Conservation (phyloP, 1,140 invertebrate genomes). For the Melipona quadrifasciata region DNA sequence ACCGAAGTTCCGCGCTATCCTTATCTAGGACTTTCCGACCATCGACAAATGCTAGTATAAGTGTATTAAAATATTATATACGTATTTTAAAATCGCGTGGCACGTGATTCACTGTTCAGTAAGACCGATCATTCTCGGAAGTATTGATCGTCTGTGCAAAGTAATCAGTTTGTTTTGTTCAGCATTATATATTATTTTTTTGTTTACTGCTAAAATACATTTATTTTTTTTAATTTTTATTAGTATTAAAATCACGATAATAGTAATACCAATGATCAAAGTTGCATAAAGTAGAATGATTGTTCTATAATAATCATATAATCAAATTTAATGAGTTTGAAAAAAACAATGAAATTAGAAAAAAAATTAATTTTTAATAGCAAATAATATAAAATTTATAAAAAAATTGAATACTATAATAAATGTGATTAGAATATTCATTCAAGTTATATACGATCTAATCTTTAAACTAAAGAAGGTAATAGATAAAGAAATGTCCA, state of each 20-base stretch:
- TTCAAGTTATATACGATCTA: not conserved
- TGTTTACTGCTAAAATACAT: no score
- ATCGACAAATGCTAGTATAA: conserved; percentile 35
- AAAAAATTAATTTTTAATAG: not conserved
- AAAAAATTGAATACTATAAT: not conserved
- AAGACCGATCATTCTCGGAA: not conserved
- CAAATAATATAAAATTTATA: not conserved
- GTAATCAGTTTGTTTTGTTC: not conserved
- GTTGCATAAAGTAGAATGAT: not conserved
- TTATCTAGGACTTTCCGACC: conserved; percentile 48
- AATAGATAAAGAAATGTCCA: conserved; percentile 3
- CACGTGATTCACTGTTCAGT: conserved; percentile 39
- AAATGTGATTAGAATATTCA: not conserved
- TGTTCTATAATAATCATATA: not conserved
- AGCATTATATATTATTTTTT: not conserved
- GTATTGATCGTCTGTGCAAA: not conserved
- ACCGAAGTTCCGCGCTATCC: conserved; percentile 31
- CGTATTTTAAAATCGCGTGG: conserved; percentile 25
- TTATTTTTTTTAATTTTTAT: no score
- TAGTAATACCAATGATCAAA: not conserved
- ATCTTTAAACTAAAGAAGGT: not conserved
- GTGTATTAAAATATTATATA: conserved; percentile 46
- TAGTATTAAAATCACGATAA: not conserved
- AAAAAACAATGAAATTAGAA: not conserved
- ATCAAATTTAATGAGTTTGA: not conserved